phyloP scores from a whole-genome alignment of 2,888 invertebrate species.

The Polydrusus pterygomalis region DNA sequence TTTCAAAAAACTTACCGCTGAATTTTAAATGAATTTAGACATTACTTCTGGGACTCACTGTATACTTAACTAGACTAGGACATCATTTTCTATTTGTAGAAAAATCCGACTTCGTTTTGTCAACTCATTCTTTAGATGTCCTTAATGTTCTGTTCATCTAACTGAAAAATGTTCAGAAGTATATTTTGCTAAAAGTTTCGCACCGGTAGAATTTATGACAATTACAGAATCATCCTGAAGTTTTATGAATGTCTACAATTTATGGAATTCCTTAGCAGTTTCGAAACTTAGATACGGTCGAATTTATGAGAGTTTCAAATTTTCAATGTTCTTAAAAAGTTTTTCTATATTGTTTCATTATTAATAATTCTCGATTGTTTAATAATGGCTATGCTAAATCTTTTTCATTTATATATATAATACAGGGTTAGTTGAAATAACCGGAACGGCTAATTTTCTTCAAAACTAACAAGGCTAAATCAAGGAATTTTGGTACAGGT shows the following conservation, averaged over 20 bases:
- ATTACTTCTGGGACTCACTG: too few species aligned
- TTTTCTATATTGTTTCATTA: background rate
- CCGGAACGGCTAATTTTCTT: too few species aligned
- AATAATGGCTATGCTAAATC: background rate
- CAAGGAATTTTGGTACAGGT: too few species aligned
- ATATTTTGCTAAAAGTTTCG: background rate
- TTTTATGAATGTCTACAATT: conserved; percentile 3
- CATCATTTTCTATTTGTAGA: background rate
- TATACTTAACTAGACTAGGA: too few species aligned
- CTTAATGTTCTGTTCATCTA: background rate
- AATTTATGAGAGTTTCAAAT: conserved; percentile 8
- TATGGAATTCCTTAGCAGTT: background rate
- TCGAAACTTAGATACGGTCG: background rate
- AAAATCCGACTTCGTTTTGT: background rate
- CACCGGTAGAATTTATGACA: background rate
- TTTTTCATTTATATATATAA: too few species aligned
- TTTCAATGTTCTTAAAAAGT: background rate
- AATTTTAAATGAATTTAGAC: too few species aligned
- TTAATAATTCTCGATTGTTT: background rate
- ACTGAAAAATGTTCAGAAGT: background rate
- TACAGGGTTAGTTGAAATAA: too few species aligned
- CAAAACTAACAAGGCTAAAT: too few species aligned
- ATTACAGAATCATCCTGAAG: background rate
- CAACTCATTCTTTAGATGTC: background rate
- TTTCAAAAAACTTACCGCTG: too few species aligned